Evolutionary conservation across 2,113 vertebrate genomes (phyloP).

Genomic region (Struthidea cinerea): DNA sequence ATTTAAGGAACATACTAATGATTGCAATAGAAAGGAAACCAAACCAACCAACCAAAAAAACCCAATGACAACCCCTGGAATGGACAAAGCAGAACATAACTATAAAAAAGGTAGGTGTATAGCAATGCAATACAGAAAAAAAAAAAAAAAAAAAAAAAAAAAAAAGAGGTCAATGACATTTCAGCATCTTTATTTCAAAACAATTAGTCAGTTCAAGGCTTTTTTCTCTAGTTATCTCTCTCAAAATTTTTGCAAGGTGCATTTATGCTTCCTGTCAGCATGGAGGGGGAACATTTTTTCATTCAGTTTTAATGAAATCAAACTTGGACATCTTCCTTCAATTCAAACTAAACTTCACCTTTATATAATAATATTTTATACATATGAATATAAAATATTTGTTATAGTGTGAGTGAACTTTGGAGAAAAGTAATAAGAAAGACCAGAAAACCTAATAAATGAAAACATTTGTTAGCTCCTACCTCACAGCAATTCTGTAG

Average conservation of each 20-base stretch:
- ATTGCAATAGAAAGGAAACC: not conserved
- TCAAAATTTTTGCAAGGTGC: not conserved
- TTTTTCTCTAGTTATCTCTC: not conserved
- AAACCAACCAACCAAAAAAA: accelerated
- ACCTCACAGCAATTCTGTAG: not conserved
- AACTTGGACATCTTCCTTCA: not conserved
- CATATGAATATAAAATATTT: not conserved
- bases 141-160: not conserved
- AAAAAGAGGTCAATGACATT: not conserved
- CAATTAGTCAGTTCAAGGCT: not conserved
- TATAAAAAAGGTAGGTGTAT: not conserved
- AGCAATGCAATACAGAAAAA: not conserved
- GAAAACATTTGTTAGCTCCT: not conserved
- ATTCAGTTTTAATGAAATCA: not conserved
- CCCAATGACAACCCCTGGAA: not conserved
- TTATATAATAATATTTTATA: not conserved
- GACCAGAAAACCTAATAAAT: not conserved
- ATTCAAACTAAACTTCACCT: not conserved
- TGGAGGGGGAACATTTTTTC: not conserved
- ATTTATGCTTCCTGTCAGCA: not conserved
- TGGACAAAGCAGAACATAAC: not conserved
- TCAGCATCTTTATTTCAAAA: not conserved
- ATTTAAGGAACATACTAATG: not conserved
- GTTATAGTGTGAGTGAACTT: not conserved
- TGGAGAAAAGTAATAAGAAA: not conserved